phyloP scores from a whole-genome alignment of 2,888 invertebrate species.

The Acronicta alni region DNA sequence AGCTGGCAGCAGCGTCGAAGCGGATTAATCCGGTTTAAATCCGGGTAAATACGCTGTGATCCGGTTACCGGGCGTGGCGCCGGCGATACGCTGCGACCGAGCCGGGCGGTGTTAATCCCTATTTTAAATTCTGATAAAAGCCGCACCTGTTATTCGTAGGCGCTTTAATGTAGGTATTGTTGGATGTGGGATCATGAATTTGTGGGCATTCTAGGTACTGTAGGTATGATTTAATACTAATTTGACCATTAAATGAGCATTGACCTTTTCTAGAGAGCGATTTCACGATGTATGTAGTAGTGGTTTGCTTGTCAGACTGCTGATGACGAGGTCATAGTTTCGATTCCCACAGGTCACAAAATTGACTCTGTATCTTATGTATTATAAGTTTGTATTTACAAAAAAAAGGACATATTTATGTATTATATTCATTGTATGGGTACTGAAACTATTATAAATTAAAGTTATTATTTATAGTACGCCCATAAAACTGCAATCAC shows the following conservation, averaged over 20 bases:
- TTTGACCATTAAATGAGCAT: conserved; percentile 6
- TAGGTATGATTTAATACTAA: not conserved
- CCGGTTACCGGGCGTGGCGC: conserved; percentile 67
- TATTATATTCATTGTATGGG: too few relatives aligned
- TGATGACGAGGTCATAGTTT: too few relatives aligned
- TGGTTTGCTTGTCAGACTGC: too few relatives aligned
- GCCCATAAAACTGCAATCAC: too few relatives aligned
- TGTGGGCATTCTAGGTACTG: conserved; percentile 20
- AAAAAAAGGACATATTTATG: too few relatives aligned
- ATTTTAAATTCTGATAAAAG: conserved; percentile 87
- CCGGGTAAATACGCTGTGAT: conserved; percentile 71
- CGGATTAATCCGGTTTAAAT: conserved; percentile 78
- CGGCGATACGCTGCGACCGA: conserved; percentile 77
- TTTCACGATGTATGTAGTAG: not conserved
- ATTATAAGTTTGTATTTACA: too few relatives aligned
- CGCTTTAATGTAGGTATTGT: conserved; percentile 51
- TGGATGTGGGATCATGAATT: conserved; percentile 45
- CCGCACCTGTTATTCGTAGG: conserved; percentile 76
- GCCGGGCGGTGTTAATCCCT: conserved; percentile 84
- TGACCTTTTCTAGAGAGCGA: not conserved
- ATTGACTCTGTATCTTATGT: too few relatives aligned
- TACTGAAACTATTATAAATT: too few relatives aligned
- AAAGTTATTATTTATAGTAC: too few relatives aligned
- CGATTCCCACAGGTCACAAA: too few relatives aligned
- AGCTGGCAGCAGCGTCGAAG: conserved; percentile 71